Base-by-base conservation (phyloP, 1,140 invertebrate species). In the Caenorhabditis inopinata region DNA sequence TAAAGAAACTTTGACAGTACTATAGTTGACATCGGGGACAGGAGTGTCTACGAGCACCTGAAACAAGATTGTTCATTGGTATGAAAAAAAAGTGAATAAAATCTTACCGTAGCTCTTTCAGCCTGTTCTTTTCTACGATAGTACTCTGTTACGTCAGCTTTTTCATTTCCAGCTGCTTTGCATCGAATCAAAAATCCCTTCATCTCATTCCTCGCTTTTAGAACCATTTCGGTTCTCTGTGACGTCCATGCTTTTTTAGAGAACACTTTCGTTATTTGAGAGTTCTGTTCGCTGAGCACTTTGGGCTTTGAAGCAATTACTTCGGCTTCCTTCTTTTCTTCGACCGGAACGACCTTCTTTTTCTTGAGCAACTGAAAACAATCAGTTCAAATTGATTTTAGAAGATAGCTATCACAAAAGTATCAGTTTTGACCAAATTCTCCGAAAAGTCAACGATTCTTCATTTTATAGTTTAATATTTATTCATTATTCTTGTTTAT, bases 321-420 rank as follows among this genome's bases (percentile, higher is more conserved):
- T 29, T 75, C 73, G 3, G 23, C 46, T 49, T 76, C 42, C 14
- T 48, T 38, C 9, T 48, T 32, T 1, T 49, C 47, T 35, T 48
- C 75, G 6, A 51, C 18, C 29, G 48, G 45, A 38, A 53, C 42
- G 2, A 49, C 38, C 48, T 53, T 76, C 75, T 76, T 51, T 21
- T 76, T 76, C n/a, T 76, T 76, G 27, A 51, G 21, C 9, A 76
- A 16, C 75, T 76, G 73, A 46, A 74, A 47, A n/a, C n/a, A n/a
- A n/a, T n/a, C n/a, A n/a, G n/a, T n/a, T n/a, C n/a, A n/a, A n/a
- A n/a, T n/a, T n/a, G n/a, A n/a, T n/a, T n/a, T n/a, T n/a, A n/a
- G n/a, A n/a, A n/a, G n/a, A n/a, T n/a, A n/a, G n/a, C n/a, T n/a
- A n/a, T n/a, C n/a, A n/a, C n/a, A n/a, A n/a, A n/a, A n/a, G n/a